Percentiles rank a stretch among this genome's conserved stretches.
phyloP scores from a whole-genome alignment of 64 coral and sea anemone species.

The Cladopsammia gracilis region DNA sequence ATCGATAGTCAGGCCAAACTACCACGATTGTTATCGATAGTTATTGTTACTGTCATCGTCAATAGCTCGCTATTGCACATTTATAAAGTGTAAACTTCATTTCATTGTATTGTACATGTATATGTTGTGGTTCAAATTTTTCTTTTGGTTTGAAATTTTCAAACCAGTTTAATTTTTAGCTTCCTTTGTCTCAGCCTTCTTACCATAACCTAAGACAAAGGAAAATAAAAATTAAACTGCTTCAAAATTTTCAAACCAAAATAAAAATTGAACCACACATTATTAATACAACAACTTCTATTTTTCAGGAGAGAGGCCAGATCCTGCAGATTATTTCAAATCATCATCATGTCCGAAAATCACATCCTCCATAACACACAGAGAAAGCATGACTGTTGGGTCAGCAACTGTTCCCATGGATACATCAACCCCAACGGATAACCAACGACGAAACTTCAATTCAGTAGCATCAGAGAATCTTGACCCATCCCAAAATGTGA shows the following conservation, averaged over 20 bases:
- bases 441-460: conserved; percentile 65
- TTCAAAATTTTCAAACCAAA: background rate
- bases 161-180: too few species aligned
- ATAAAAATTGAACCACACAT: background rate
- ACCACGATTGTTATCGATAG: too few species aligned
- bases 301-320: conserved; percentile 90
- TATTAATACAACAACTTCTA: background rate
- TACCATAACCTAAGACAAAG: too few species aligned
- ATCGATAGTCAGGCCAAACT: too few species aligned
- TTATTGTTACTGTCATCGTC: too few species aligned
- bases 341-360: conserved; percentile 89
- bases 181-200: too few species aligned
- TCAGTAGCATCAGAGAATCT: conserved; percentile 95
- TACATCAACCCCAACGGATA: conserved; percentile 53
- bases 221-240: too few species aligned
- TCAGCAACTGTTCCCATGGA: conserved; percentile 72
- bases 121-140: background rate
- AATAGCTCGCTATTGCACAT: too few species aligned
- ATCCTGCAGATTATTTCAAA: conserved; percentile 93
- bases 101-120: too few species aligned
- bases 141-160: background rate
- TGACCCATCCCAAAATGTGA: conserved; percentile 77
- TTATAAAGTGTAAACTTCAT: too few species aligned
- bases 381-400: conserved; percentile 82
- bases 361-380: conserved; percentile 58